A percentile compares a stretch with the other conserved stretches of the same genome.
These are phyloP conservation scores for Pristionchus fissidentatus DNA, from an alignment of 2,888 invertebrate species.

Conservation along the genomic window DNA sequence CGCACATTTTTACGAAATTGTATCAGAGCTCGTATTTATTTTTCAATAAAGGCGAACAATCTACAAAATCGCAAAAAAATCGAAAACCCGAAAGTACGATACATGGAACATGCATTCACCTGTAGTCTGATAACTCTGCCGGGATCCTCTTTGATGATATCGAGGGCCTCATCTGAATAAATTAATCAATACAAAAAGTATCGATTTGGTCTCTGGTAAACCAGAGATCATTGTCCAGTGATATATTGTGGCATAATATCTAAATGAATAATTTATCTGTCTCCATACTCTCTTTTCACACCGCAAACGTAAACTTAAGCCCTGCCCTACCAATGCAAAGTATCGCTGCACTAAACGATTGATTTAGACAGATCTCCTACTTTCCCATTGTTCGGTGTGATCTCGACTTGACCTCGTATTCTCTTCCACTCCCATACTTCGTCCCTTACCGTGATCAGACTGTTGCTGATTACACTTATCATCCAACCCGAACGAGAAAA, in stretches of 20 bases:
- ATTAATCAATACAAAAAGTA: background rate
- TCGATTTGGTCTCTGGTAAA: background rate
- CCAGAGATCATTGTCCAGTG: background rate
- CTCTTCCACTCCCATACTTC: too few relatives aligned
- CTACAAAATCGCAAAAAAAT: constrained; percentile 41
- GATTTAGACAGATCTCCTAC: background rate
- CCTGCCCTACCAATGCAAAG: too few relatives aligned
- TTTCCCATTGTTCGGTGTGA: too few relatives aligned
- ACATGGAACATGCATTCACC: constrained; percentile 42
- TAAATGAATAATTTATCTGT: too few relatives aligned
- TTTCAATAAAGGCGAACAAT: background rate
- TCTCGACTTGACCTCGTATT: background rate
- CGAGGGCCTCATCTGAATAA: constrained; percentile 67
- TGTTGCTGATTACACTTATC: background rate
- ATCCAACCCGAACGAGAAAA: too few relatives aligned
- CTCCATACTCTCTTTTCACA: too few relatives aligned
- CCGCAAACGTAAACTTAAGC: too few relatives aligned
- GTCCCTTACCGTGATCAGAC: background rate
- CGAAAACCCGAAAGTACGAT: background rate
- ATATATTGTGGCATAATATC: too few relatives aligned
- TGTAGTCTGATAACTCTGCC: constrained; percentile 61
- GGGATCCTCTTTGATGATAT: constrained; percentile 73
- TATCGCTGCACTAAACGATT: too few relatives aligned
- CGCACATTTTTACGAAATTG: background rate
- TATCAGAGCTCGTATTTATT: background rate